Evolutionary conservation across 2,888 invertebrate genomes (phyloP).

Genomic region (Drosophila lacicola): DNA sequence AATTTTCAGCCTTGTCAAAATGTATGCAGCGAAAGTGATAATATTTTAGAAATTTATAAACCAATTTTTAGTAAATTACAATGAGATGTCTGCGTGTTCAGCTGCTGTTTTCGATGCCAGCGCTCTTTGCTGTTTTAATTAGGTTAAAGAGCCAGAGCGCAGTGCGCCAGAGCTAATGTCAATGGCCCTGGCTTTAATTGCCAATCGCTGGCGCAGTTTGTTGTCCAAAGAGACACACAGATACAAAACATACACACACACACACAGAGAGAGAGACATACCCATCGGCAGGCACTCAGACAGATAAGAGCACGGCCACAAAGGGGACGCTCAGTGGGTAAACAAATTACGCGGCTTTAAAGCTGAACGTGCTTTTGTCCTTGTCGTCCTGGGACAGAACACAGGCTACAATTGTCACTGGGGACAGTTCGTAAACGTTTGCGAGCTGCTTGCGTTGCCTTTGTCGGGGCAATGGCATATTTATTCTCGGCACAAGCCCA

Average conservation of each 20-base stretch:
- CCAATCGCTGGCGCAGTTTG: constrained; percentile 55
- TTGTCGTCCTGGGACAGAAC: constrained; percentile 17
- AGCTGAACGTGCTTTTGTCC: constrained; percentile 49
- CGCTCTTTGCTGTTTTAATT: constrained; percentile 70
- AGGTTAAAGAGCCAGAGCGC: constrained; percentile 64
- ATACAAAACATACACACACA: constrained; percentile 3
- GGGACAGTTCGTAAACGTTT: constrained; percentile 35
- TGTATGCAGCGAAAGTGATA: constrained; percentile 51
- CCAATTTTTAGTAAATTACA: constrained; percentile 67
- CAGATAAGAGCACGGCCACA: constrained; percentile 29
- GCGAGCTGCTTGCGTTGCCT: constrained; percentile 44
- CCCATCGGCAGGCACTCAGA: constrained; percentile 2
- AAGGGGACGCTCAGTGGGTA: constrained; percentile 41
- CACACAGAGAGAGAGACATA: constrained; percentile 1
- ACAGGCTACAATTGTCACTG: constrained; percentile 23
- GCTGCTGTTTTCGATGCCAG: constrained; percentile 25
- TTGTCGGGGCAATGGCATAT: constrained; percentile 60
- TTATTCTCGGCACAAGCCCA: constrained; percentile 65
- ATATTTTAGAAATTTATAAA: constrained; percentile 67
- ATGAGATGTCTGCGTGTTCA: constrained; percentile 22
- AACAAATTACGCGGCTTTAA: constrained; percentile 78
- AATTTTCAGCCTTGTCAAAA: constrained; percentile 46
- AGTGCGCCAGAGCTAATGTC: constrained; percentile 47
- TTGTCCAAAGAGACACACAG: constrained; percentile 34
- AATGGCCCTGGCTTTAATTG: constrained; percentile 62